Evolutionary conservation across 2,113 vertebrate genomes (phyloP), one percentile per base, ranked within the genome.

Genomic region (Heliornis fulica): DNA sequence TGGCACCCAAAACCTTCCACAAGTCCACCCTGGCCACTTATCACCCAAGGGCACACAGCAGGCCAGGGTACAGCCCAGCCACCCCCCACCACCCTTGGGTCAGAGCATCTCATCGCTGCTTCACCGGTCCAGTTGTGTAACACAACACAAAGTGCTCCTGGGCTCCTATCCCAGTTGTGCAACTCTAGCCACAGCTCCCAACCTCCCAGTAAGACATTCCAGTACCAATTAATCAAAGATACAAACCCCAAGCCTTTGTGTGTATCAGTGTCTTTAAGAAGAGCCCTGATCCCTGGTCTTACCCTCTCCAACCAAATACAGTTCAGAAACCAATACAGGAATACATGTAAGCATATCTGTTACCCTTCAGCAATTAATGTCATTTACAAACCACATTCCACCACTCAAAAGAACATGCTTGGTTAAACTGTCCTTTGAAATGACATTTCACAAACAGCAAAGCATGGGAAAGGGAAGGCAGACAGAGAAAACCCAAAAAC

Each of bases 81-180:
- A 40, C 7, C 40, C 54, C 65, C 69, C 40, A n/a, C 4, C 13
- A 31, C 15, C 54, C 7, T 26, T 21, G 26, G 31, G 21, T 70
- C 31, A 31, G 36, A 36, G 38, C 66, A 29, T 12, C 60, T 25
- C 59, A 16, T 7, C 5, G n/a, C 60, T 29, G 32, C 53, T 28
- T 45, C 26, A 9, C 68, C 7, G 19, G 5, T 13, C 22, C 50
- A 32, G 9, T 7, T 3, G 9, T 5, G 31, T 7, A 32, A 32
- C 46, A 32, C n/a, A 34, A 14, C 2, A 1, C 15, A 31, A 56
- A 28, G 34, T 0, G 1, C 16, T 36, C 22, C 46, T 43, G 45
- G 7, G 20, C 38, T 54, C 45, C 51, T 3, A 9, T 13, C 25
- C 38, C 50, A 2, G 2, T 34, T 63, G 34, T 56, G 17, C 60